A percentile compares a stretch with the other conserved stretches of the same genome.
Evolutionary conservation across 2,888 invertebrate genomes (phyloP).

Genomic region (Periphyllus acericola): DNA sequence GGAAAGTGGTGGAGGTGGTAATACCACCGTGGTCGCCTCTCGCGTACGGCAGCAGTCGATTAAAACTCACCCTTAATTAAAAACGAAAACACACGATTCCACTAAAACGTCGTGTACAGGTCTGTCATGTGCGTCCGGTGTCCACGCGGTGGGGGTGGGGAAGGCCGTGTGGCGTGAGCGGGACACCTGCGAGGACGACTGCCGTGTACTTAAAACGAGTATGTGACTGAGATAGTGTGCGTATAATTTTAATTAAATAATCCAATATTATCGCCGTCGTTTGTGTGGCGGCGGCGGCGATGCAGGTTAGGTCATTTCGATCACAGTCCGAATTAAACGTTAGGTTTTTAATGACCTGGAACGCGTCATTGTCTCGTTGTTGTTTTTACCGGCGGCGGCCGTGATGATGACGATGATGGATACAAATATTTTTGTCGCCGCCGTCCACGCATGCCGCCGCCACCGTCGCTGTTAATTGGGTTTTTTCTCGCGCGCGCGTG

Average conservation of each 20-base stretch:
- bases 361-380: constrained; percentile 23
- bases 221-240: too few species aligned
- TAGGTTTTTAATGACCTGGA: constrained; percentile 43
- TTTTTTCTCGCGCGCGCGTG: constrained; percentile 56
- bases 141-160: neutral
- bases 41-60: constrained; percentile 26
- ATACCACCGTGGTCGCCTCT: constrained; percentile 9
- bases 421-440: constrained; percentile 52
- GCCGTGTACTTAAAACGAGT: neutral
- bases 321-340: neutral
- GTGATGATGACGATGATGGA: constrained; percentile 42
- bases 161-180: neutral
- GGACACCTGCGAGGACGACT: constrained; percentile 21
- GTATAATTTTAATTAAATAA: constrained; percentile 28
- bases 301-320: neutral
- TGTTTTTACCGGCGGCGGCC: constrained; percentile 21
- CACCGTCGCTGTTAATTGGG: constrained; percentile 38
- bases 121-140: neutral
- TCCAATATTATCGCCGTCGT: neutral
- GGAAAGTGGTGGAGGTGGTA: neutral
- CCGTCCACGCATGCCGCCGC: constrained; percentile 16
- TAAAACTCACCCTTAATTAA: constrained; percentile 55
- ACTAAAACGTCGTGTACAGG: neutral
- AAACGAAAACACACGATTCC: constrained; percentile 44
- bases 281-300: neutral